Evolutionary conservation across 2,888 invertebrate species (phyloP), one percentile per base, ranked within the genome.

Genomic region (Odiellus spinosus): DNA sequence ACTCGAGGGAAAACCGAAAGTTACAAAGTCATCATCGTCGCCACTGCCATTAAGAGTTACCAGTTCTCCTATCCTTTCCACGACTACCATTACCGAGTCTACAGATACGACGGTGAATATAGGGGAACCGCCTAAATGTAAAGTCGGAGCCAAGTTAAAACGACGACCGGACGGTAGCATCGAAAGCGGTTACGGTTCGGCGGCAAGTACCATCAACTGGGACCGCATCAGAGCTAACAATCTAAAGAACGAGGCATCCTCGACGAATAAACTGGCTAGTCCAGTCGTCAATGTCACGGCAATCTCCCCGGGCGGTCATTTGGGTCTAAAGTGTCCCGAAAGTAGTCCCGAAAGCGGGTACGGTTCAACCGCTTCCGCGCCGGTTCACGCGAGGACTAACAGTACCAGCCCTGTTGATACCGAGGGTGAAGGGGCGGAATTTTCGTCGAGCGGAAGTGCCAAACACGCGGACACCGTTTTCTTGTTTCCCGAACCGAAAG

Each of bases 261-360:
- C 26, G 26, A 26, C 26, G 8, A 26, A 26, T 8, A 26, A 8
- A 26, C 26, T 26, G 26, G 26, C 26, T 26, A 8, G 26, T 26
- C 26, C 26, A 8, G 26, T 26, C 26, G 26, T 8, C 26, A 26
- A 26, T 8, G 26, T 26, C 8, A 6, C 26, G 26, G 26, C 26
- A 8, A 8, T 26, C 8, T 26, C 26, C 4, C 26, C 26, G 5
- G 26, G 26, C 26, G 26, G 26, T 26, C 26, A 26, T 26, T 26
- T 26, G 26, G 26, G 44, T 12, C 41, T 52, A 2, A 52, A 52
- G 41, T 52, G 52, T n/a, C 52, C 52, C 8, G 52, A 52, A 36
- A 52, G 52, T 35, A 52, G 52, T 34, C 52, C 52, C 8, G 52
- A 52, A 18, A 52, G 52, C 34, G 52, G 52, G 1, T 52, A 52